Conservation (phyloP, 2,113 vertebrate species). For the Nannobrachium achirus region DNA sequence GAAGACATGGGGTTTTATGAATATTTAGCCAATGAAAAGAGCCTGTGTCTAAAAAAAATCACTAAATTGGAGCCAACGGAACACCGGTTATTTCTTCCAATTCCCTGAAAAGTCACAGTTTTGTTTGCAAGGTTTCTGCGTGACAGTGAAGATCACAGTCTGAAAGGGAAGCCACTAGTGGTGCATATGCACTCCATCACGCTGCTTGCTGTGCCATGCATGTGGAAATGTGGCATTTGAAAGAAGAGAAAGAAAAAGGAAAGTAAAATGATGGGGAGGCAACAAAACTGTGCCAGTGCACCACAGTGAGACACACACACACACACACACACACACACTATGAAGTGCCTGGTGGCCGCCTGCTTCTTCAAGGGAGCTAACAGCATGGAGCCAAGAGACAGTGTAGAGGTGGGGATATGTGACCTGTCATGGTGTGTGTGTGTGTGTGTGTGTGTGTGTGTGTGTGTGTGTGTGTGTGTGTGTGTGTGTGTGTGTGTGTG, state of each 20-base stretch:
- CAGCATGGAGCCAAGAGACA: not conserved
- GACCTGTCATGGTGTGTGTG: constrained; percentile 66
- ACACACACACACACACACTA: too few relatives aligned
- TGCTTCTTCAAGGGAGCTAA: constrained; percentile 44
- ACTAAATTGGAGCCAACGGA: not conserved
- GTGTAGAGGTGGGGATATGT: constrained; percentile 49
- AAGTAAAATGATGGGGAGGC: constrained; percentile 5
- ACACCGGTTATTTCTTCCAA: not conserved
- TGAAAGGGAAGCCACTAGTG: constrained; percentile 54
- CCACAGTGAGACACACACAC: too few relatives aligned
- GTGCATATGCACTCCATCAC: constrained; percentile 36
- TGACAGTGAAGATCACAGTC: constrained; percentile 63
- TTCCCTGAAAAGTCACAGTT: constrained; percentile 35
- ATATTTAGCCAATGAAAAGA: constrained; percentile 18
- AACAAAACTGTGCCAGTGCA: constrained; percentile 45
- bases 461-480: too few relatives aligned
- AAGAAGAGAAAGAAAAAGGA: constrained; percentile 42
- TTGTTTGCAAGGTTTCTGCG: constrained; percentile 42
- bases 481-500: too few relatives aligned
- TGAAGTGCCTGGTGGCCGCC: constrained; percentile 56
- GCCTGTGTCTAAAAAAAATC: not conserved
- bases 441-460: too few relatives aligned
- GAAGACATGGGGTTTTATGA: constrained; percentile 18
- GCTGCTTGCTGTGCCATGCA: constrained; percentile 37
- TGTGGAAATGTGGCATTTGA: constrained; percentile 69